A percentile compares a stretch with the other conserved stretches of the same genome.
Conservation (phyloP, 1,140 invertebrate species). For the Nymphalis io region DNA sequence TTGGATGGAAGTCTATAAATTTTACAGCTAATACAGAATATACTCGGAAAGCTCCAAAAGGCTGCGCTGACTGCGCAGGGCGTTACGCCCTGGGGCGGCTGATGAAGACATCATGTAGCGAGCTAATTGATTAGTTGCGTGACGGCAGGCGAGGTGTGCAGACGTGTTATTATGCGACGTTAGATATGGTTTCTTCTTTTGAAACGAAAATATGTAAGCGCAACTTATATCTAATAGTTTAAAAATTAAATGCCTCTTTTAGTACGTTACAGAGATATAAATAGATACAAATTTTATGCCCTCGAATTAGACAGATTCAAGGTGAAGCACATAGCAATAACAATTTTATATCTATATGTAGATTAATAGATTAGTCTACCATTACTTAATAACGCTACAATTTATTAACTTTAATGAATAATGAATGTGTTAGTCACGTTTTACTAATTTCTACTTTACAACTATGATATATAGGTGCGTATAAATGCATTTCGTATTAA, state of each 20-base stretch:
- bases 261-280: not conserved
- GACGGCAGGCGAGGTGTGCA: slow-evolving; percentile 53
- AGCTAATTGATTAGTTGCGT: slow-evolving; percentile 77
- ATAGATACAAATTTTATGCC: not conserved
- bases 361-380: slow-evolving; percentile 23
- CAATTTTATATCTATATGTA: slow-evolving; percentile 9
- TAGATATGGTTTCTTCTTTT: slow-evolving; percentile 56
- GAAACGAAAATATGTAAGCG: slow-evolving; percentile 1
- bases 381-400: slow-evolving; percentile 29
- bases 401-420: slow-evolving; percentile 40
- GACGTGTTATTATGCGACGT: slow-evolving; percentile 64
- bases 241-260: not conserved
- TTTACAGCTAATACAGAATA: slow-evolving; percentile 29
- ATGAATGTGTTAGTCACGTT: slow-evolving; percentile 38
- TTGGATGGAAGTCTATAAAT: slow-evolving; percentile 6
- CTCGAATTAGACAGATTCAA: slow-evolving; percentile 6
- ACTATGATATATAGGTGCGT: slow-evolving; percentile 31
- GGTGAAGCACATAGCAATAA: slow-evolving; percentile 20
- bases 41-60: slow-evolving; percentile 39
- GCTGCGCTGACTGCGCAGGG: slow-evolving; percentile 53
- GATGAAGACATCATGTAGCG: slow-evolving; percentile 75
- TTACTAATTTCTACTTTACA: slow-evolving; percentile 36
- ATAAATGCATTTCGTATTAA: slow-evolving; percentile 23
- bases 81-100: slow-evolving; percentile 68
- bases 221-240: not conserved